Conservation (phyloP, 2,888 invertebrate genomes). For the Idaea aversata region DNA sequence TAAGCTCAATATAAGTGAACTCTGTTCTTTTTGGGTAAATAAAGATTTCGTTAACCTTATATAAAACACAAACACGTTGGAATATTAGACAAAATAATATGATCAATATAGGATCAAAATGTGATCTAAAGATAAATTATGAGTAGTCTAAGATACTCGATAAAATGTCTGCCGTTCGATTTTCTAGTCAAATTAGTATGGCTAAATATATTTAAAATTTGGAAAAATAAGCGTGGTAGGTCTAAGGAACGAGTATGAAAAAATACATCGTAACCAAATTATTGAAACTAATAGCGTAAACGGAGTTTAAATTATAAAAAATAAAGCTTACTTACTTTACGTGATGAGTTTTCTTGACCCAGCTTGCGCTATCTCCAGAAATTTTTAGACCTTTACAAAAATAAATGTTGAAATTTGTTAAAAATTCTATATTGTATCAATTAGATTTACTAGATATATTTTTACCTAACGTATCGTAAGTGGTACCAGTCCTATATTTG, state of each 20-base stretch:
- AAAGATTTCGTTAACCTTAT: no score
- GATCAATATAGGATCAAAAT: no score
- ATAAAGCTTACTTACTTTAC: conserved; percentile 45
- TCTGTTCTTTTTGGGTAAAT: no score
- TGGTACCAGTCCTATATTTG: conserved; percentile 58
- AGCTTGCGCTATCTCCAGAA: conserved; percentile 64
- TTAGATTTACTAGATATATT: not conserved
- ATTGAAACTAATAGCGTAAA: not conserved
- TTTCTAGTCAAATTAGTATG: no score
- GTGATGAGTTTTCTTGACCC: conserved; percentile 54
- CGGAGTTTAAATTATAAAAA: not conserved
- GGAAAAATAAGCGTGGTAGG: no score
- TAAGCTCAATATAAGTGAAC: no score
- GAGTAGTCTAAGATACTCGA: conserved; percentile 7
- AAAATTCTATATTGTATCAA: no score
- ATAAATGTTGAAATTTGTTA: conserved; percentile 10
- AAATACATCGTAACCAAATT: not conserved
- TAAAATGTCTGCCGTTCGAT: no score
- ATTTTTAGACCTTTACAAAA: conserved; percentile 46
- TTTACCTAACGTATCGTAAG: conserved; percentile 55
- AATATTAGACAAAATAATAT: no score
- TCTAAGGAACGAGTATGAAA: not conserved
- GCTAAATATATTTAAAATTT: no score
- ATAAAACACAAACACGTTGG: no score
- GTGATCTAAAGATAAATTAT: conserved; percentile 11